Evolutionary conservation across 1,140 invertebrate genomes (phyloP), one percentile per base, ranked within the genome.

Genomic region (Halyomorpha halys): DNA sequence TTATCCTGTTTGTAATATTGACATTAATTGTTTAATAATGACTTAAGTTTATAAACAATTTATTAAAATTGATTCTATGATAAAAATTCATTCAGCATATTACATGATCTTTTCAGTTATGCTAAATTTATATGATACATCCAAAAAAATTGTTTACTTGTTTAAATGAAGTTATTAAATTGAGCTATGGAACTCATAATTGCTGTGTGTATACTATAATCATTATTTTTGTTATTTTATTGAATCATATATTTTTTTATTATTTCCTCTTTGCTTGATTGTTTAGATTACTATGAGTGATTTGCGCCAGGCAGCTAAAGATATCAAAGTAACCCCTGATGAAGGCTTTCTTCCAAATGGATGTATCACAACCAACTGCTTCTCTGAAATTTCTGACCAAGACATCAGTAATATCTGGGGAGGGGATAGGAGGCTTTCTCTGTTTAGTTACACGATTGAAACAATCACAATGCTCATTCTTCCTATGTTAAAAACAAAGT

Each of bases 401-500:
- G 71, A 72, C 61, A 62, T 72, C 44, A 71, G 69, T 27, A 74
- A 78, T 27, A 69, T 82, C 73, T 72, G 86, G 87, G 70, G 80
- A 79, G 74, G 81, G 6, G 96, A 99, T 74, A 85, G 90, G 60
- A 79, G 96, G 23, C 79, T 99, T 3, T 83, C 90, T 3, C 79
- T 98, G 34, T 98, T 92, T 73, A 90, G 91, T 45, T 99, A 96
- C 75, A 97, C 92, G 8, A 85, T 94, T 45, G 97, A 99, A 77
- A 94, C 93, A 3, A 87, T 99, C 71, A 91, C 90, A 70, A 82
- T 99, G 79, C 79, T 99, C 15, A 76, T 99, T 15, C 73, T 98
- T 56, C 95, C 95, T 2, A 99, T 99, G 96, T 86, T 99, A 67
- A 86, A 90, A 71, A 94, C 93, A 67, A 95, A 95, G 91, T 94